Percentiles rank a stretch among this genome's conserved stretches.
These are phyloP conservation scores for Gasteruption jaculator DNA, from an alignment of 2,888 invertebrate genomes.

Conservation along the genomic window DNA sequence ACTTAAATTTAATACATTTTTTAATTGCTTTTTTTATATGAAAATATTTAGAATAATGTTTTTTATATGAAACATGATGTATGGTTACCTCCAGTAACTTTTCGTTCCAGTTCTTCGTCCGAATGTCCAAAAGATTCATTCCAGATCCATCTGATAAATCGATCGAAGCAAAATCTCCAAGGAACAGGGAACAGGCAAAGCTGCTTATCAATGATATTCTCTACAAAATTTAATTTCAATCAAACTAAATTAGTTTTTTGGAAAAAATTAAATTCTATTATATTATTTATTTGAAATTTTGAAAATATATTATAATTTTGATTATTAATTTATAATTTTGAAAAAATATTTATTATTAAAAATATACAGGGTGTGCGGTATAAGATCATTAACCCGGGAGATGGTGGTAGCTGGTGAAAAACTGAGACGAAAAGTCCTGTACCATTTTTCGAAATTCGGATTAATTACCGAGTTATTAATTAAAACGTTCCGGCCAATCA, in stretches of 20 bases:
- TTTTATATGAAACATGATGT: no score
- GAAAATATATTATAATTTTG: not conserved
- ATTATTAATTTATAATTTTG: no score
- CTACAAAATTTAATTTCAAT: slow-evolving; percentile 59
- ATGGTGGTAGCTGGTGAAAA: no score
- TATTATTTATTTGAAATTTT: not conserved
- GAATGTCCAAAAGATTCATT: slow-evolving; percentile 91
- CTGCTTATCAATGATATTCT: slow-evolving; percentile 91
- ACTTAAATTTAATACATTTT: not conserved
- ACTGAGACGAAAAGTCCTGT: no score
- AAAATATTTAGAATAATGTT: not conserved
- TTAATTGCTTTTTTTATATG: not conserved
- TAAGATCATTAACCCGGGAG: no score
- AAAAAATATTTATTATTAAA: no score
- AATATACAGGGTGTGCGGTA: no score
- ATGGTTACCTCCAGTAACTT: slow-evolving; percentile 63
- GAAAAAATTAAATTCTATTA: not conserved
- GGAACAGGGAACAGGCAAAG: slow-evolving; percentile 82
- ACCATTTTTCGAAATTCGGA: no score
- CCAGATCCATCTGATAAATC: slow-evolving; percentile 93
- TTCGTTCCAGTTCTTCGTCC: slow-evolving; percentile 70
- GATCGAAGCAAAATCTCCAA: slow-evolving; percentile 85
- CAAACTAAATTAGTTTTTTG: no score
- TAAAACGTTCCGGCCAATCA: no score
- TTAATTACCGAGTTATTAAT: no score